Conservation (phyloP, 1,140 invertebrate species). For the Brachionus sp. region DNA sequence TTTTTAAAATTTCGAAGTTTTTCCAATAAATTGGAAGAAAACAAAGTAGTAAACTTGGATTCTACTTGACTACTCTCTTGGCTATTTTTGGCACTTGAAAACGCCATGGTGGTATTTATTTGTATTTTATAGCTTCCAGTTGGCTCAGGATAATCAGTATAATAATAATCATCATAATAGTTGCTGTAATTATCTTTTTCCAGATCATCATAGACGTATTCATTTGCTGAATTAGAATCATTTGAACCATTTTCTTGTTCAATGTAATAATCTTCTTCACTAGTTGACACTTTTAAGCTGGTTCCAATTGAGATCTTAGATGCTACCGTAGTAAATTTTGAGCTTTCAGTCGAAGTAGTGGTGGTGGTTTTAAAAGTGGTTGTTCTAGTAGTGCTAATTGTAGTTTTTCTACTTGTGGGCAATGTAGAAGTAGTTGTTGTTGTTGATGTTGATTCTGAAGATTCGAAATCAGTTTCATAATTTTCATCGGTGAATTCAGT, state of each 20-base stretch:
- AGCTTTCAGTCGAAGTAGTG: not conserved
- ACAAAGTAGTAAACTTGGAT: not conserved
- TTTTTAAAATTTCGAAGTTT: conserved; percentile 7
- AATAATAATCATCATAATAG: not conserved
- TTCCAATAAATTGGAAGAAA: conserved; percentile 26
- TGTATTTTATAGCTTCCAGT: conserved; percentile 8
- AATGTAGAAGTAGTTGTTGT: not conserved
- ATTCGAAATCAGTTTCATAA: not conserved
- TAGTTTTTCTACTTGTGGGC: not conserved
- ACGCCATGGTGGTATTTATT: not conserved
- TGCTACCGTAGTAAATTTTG: not conserved
- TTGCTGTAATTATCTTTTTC: not conserved
- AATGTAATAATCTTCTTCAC: not conserved
- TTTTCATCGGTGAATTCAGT: not conserved
- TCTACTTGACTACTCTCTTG: not conserved
- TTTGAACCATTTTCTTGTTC: not conserved
- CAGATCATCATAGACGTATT: not conserved
- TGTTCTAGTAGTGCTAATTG: not conserved
- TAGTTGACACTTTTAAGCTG: not conserved
- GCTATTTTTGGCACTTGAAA: not conserved
- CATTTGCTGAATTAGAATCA: not conserved
- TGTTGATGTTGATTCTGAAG: not conserved
- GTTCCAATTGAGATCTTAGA: not conserved
- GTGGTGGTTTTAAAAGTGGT: not conserved
- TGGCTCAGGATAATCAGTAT: not conserved